Percentiles rank a stretch among this genome's conserved stretches.
Conservation (phyloP, 35 echinoderm and acorn worm species). For the Apostichopus japonicus region DNA sequence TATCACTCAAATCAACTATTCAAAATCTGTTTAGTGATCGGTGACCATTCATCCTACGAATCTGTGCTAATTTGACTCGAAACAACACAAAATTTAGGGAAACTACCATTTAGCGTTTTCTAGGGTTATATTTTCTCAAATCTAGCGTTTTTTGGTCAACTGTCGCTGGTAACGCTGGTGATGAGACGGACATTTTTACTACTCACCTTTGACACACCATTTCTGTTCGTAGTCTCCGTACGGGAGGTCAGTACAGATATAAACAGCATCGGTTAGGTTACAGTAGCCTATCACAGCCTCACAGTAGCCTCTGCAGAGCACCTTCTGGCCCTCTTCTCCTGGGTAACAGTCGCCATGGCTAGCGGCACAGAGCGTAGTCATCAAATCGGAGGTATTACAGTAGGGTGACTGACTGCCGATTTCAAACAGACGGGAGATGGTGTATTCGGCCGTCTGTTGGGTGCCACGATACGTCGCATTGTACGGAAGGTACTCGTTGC, state of each 20-base stretch:
- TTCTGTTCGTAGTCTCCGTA: background rate
- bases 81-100: too few relatives aligned
- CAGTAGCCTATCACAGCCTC: background rate
- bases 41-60: too few relatives aligned
- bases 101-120: too few relatives aligned
- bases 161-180: too few relatives aligned
- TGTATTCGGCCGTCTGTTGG: background rate
- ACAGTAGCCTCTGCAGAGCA: constrained; percentile 23
- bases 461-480: background rate
- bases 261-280: background rate
- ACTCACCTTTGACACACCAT: constrained; percentile 12
- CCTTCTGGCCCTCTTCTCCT: background rate
- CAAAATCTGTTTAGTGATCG: too few relatives aligned
- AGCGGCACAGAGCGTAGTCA: background rate
- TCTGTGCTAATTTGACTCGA: too few relatives aligned
- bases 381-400: background rate
- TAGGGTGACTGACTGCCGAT: background rate
- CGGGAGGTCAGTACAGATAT: background rate
- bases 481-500: background rate
- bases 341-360: background rate
- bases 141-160: too few relatives aligned
- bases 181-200: too few relatives aligned
- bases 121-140: too few relatives aligned
- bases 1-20: too few relatives aligned
- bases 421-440: background rate